Conservation (phyloP, 2,797 vertebrate species). For the Spizella passerina region DNA sequence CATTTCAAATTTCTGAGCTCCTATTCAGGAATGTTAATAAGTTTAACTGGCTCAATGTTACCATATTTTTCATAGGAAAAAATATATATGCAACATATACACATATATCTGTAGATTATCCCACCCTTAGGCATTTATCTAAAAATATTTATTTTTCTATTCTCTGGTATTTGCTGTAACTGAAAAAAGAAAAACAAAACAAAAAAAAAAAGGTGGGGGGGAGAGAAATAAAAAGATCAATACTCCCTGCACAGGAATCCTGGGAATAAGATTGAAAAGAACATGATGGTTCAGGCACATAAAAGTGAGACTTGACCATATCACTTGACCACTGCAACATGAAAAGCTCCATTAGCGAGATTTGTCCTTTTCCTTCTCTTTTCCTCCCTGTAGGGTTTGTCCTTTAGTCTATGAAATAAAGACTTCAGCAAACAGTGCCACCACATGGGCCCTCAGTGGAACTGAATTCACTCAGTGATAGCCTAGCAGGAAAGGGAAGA, state of each 20-base stretch:
- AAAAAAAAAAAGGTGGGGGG: no score
- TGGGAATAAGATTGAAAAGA: not conserved
- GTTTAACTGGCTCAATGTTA: not conserved
- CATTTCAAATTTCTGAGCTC: not conserved
- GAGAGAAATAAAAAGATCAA: not conserved
- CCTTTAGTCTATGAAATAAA: not conserved
- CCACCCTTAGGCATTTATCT: not conserved
- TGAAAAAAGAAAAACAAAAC: not conserved
- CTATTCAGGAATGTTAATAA: not conserved
- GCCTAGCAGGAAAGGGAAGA: not conserved
- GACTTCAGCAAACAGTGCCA: slow-evolving; percentile 25
- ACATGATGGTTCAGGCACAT: not conserved
- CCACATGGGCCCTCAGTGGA: not conserved
- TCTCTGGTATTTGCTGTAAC: not conserved
- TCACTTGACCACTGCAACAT: not conserved
- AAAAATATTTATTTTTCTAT: not conserved
- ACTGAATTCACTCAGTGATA: not conserved
- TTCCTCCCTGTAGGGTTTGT: not conserved
- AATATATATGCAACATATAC: not conserved
- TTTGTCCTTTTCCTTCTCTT: not conserved
- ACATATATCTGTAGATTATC: not conserved
- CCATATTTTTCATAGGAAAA: not conserved
- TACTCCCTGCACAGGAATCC: not conserved
- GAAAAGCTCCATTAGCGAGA: not conserved
- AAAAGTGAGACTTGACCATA: not conserved